Base-by-base conservation (phyloP, 1,140 invertebrate genomes). In the Atta colombica region DNA sequence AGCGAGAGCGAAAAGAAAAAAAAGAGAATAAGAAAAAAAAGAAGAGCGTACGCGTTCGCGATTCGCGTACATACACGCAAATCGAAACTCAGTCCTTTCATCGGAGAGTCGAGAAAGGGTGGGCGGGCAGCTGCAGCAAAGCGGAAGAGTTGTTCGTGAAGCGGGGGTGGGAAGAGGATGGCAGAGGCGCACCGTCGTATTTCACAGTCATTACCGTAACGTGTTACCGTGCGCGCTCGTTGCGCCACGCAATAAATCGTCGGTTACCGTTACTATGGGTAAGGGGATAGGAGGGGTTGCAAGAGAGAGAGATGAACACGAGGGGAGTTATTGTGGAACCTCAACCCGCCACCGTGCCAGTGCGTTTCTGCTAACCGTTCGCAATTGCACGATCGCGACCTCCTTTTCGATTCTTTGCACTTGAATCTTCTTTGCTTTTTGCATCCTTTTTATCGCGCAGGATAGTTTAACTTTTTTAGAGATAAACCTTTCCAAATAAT, bases 151-250 rank as follows among this genome's bases (percentile, higher is more conserved):
- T 82, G 86, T 69, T 49, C 18, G 60, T 6, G 55, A 69, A 51
- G 39, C 66, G 31, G 35, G 21, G 21, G 14, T 53, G 39, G 25
- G 14, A 28, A 63, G 80, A 28, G 58, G 78, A 45, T 45, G 53
- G 78, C 66, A 85, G 82, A 88, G 89, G 89, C 82, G 87, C 90
- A 92, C 90, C 87, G 88, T 93, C 92, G 92, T 94, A 95, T 94
- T 94, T 95, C 93, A 94, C 92, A 93, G 91, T 93, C 92, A 94
- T 95, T 94, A 94, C 92, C 91, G 92, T 94, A 94, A 94, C 92
- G 93, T 89, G 91, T 92, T 93, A 91, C 89, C 88, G 88, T 92
- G 92, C 91, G 87, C 89, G 89, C 90, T 88, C 90, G 88, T 90
- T 89, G 90, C 90, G 87, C 92, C 91, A 88, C 75, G 92, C 91